Conservation (phyloP, 2,888 invertebrate genomes). For the Andrena fulva region DNA sequence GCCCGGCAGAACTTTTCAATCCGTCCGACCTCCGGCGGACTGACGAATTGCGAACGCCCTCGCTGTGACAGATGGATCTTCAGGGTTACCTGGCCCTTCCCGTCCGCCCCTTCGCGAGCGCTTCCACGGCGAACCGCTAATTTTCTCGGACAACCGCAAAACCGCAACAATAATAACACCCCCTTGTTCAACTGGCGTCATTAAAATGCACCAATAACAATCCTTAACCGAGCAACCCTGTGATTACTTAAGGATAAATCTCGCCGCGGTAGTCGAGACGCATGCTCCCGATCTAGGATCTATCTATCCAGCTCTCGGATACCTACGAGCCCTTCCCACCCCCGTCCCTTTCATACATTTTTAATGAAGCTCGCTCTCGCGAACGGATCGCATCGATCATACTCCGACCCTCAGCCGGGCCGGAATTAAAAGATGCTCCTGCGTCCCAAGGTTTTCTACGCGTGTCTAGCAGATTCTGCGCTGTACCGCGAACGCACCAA, state of each 20-base stretch:
- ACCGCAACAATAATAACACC: conserved; percentile 81
- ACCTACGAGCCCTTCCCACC: neutral
- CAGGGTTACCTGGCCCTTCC: conserved; percentile 64
- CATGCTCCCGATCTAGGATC: conserved; percentile 55
- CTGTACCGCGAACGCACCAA: no score
- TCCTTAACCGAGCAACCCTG: conserved; percentile 75
- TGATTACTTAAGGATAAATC: conserved; percentile 81
- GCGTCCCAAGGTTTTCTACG: neutral
- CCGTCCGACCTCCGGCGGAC: conserved; percentile 53
- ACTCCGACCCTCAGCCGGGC: neutral
- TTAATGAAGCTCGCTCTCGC: conserved; percentile 55
- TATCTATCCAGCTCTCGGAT: conserved; percentile 22
- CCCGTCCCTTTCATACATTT: conserved; percentile 64
- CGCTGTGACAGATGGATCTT: conserved; percentile 78
- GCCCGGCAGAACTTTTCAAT: conserved; percentile 70
- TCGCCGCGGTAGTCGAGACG: conserved; percentile 76
- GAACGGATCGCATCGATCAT: conserved; percentile 47
- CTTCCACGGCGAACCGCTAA: conserved; percentile 73
- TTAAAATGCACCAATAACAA: conserved; percentile 81
- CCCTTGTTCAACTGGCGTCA: conserved; percentile 70
- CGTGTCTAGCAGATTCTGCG: neutral
- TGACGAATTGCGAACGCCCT: conserved; percentile 75
- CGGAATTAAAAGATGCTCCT: conserved; percentile 21
- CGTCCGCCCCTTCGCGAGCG: conserved; percentile 65
- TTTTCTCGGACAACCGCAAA: conserved; percentile 82